Evolutionary conservation across 2,888 invertebrate genomes (phyloP).

Genomic region (Sarcophaga variegata): DNA sequence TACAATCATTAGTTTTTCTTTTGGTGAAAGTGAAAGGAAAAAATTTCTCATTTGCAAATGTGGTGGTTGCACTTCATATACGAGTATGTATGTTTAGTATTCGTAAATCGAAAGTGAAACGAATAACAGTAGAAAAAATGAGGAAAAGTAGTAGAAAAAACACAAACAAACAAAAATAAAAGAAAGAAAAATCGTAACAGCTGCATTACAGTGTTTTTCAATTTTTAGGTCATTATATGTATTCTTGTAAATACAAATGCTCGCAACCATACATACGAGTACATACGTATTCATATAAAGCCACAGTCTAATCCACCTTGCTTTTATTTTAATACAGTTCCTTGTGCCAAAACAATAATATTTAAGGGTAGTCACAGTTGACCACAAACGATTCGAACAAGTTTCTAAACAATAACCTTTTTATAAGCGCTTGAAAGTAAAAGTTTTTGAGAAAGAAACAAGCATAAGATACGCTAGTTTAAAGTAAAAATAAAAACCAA

Average conservation of each 20-base stretch:
- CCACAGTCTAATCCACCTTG: slow-evolving; percentile 56
- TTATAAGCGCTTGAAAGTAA: too few relatives aligned
- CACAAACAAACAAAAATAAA: too few relatives aligned
- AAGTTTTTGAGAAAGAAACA: too few relatives aligned
- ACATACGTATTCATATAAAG: neutral
- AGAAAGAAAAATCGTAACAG: slow-evolving; percentile 57
- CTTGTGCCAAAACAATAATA: slow-evolving; percentile 29
- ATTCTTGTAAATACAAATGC: neutral
- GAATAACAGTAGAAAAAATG: slow-evolving; percentile 23
- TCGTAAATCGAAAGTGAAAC: slow-evolving; percentile 47
- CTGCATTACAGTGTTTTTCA: slow-evolving; percentile 65
- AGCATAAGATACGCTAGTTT: too few relatives aligned
- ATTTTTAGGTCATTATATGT: slow-evolving; percentile 61
- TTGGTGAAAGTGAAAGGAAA: neutral
- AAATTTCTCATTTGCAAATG: neutral
- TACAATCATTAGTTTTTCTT: neutral
- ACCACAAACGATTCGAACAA: neutral
- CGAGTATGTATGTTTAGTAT: neutral
- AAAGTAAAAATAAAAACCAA: too few relatives aligned
- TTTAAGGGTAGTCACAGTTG: slow-evolving; percentile 42
- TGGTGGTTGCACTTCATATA: slow-evolving; percentile 54
- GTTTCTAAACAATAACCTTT: neutral
- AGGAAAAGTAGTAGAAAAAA: neutral
- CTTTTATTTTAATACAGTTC: slow-evolving; percentile 54
- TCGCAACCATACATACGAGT: neutral